These are phyloP conservation scores for Lordiphosa stackelbergi DNA, from an alignment of 1,140 invertebrate species.

Conservation along the genomic window DNA sequence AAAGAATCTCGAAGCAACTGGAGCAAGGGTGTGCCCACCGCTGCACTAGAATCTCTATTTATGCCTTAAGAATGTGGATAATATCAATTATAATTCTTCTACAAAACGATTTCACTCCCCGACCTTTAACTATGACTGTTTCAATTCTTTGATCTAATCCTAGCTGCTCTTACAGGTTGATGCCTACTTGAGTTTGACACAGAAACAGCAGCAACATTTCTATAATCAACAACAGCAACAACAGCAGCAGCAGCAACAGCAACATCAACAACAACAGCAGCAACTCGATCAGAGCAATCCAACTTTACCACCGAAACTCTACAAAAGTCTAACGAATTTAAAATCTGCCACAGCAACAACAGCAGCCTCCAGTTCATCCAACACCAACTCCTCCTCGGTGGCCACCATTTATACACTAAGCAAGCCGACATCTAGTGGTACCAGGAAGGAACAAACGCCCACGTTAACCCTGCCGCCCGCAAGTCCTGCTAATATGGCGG, in stretches of 20 bases:
- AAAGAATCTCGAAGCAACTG: too few relatives aligned
- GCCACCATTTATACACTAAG: slow-evolving; percentile 68
- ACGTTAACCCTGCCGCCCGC: slow-evolving; percentile 57
- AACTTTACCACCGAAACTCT: slow-evolving; percentile 77
- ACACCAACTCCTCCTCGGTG: slow-evolving; percentile 43
- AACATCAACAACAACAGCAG: slow-evolving; percentile 9
- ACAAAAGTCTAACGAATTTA: slow-evolving; percentile 77
- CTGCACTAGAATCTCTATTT: too few relatives aligned
- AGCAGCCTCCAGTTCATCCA: slow-evolving; percentile 25
- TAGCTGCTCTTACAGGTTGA: slow-evolving; percentile 53
- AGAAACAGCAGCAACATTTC: slow-evolving; percentile 71
- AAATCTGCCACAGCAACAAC: slow-evolving; percentile 50
- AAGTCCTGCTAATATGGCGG: slow-evolving; percentile 32
- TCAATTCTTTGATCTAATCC: slow-evolving; percentile 4
- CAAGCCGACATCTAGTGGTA: slow-evolving; percentile 40
- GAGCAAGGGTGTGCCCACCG: too few relatives aligned
- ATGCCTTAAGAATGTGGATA: too few relatives aligned
- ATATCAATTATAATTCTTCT: background rate
- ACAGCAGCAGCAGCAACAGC: slow-evolving; percentile 38
- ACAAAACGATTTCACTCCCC: slow-evolving; percentile 34
- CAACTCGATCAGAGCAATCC: slow-evolving; percentile 67
- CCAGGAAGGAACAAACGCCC: slow-evolving; percentile 59
- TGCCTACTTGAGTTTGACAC: slow-evolving; percentile 71
- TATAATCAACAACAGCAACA: slow-evolving; percentile 60
- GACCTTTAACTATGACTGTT: slow-evolving; percentile 1